These are phyloP conservation scores for Brachylomia viminalis DNA, from an alignment of 2,888 invertebrate genomes.

Conservation along the genomic window DNA sequence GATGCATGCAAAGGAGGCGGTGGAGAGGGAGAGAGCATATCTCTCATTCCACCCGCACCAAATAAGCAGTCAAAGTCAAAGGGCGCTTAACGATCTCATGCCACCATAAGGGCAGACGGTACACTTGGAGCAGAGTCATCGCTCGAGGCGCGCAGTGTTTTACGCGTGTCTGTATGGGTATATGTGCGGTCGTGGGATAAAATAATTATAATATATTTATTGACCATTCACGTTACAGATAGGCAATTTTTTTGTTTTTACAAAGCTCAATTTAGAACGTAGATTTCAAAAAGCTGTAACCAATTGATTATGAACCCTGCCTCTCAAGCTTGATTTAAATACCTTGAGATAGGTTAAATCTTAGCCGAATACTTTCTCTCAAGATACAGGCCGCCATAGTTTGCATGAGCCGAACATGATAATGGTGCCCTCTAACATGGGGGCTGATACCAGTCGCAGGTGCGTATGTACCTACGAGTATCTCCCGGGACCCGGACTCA, in stretches of 20 bases:
- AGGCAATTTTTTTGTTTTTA: background rate
- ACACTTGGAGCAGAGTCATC: background rate
- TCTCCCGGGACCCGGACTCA: background rate
- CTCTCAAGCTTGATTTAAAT: background rate
- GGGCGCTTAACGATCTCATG: background rate
- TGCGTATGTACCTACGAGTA: background rate
- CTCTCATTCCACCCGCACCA: background rate
- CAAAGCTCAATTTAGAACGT: background rate
- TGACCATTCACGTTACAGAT: background rate
- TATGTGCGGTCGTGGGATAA: background rate
- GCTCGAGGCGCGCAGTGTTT: no score
- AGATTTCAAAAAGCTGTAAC: background rate
- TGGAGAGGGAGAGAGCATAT: background rate
- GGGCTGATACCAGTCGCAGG: background rate
- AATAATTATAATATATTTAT: background rate
- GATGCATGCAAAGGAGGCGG: background rate
- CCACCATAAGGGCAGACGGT: background rate
- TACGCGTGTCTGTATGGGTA: background rate
- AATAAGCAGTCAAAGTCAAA: background rate
- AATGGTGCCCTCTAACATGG: background rate
- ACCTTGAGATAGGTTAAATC: background rate
- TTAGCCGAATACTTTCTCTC: background rate
- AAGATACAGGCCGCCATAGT: background rate
- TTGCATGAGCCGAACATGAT: no score
- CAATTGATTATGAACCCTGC: background rate